Conservation (phyloP, 2,113 vertebrate species). For the Setophaga petechia region DNA sequence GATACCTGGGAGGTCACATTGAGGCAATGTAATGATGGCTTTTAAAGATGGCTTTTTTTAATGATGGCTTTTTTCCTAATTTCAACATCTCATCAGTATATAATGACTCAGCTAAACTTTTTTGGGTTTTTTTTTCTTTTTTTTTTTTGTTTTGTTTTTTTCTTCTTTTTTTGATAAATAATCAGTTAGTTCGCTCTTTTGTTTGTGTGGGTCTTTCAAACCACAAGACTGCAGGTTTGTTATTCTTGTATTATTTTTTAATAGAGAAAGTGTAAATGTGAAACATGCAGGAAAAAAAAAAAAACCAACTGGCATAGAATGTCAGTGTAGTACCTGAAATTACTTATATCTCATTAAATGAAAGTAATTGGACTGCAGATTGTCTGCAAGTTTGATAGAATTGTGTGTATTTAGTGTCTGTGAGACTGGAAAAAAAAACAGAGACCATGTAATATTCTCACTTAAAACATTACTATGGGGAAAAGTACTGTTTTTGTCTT, state of each 20-base stretch:
- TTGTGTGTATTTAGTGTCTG: neutral
- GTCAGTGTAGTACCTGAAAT: neutral
- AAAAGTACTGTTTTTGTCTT: neutral
- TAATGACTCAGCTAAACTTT: neutral
- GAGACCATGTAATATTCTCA: neutral
- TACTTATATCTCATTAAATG: neutral
- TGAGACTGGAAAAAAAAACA: neutral
- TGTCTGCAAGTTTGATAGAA: neutral
- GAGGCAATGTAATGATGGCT: neutral
- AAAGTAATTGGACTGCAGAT: neutral
- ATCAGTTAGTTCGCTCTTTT: neutral
- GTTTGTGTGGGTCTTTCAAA: neutral
- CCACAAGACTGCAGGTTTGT: fast-evolving
- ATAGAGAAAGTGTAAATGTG: neutral
- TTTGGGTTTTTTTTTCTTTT: no score
- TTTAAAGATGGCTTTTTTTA: neutral
- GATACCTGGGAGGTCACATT: neutral
- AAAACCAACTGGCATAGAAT: fast-evolving
- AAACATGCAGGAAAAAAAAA: neutral
- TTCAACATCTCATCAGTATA: neutral
- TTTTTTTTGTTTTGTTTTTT: neutral
- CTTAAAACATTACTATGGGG: neutral
- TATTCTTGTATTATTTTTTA: neutral
- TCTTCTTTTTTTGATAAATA: neutral
- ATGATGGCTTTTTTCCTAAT: neutral